Percentiles rank a stretch among this genome's conserved stretches.
Evolutionary conservation across 2,797 vertebrate genomes (phyloP).

Genomic region (Silurus lanzhouensis): DNA sequence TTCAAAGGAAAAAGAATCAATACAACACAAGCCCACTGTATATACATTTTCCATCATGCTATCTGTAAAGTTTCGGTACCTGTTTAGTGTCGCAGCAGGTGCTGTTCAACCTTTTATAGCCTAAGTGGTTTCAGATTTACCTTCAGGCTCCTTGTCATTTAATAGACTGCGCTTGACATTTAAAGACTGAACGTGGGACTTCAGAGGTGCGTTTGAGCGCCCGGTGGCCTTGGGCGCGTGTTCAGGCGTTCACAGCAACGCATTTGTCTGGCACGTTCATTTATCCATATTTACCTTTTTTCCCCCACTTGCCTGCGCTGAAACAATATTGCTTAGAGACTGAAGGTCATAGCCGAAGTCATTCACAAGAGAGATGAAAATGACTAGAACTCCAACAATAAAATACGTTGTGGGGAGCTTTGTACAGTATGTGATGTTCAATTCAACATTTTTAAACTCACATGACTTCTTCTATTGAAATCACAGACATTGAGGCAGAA

Average conservation of each 20-base stretch:
- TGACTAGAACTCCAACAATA: not conserved
- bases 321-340: constrained; percentile 17
- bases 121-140: constrained; percentile 44
- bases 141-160: constrained; percentile 52
- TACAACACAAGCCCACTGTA: not conserved
- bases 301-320: not conserved
- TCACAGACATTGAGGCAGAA: not conserved
- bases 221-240: constrained; percentile 19
- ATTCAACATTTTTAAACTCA: not conserved
- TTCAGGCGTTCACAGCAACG: constrained; percentile 36
- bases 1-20: not conserved
- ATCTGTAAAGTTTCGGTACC: constrained; percentile 21
- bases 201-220: constrained; percentile 38
- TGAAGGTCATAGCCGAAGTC: constrained; percentile 9
- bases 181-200: constrained; percentile 52
- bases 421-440: not conserved
- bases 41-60: not conserved
- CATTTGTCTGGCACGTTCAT: constrained; percentile 43
- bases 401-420: not conserved
- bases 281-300: constrained; percentile 44
- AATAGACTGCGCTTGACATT: constrained; percentile 58
- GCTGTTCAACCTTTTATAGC: constrained; percentile 47
- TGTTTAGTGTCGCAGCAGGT: constrained; percentile 36
- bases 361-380: not conserved
- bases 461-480: not conserved